Conservation (phyloP, 2,888 invertebrate species). For the Mythimna pallens region DNA sequence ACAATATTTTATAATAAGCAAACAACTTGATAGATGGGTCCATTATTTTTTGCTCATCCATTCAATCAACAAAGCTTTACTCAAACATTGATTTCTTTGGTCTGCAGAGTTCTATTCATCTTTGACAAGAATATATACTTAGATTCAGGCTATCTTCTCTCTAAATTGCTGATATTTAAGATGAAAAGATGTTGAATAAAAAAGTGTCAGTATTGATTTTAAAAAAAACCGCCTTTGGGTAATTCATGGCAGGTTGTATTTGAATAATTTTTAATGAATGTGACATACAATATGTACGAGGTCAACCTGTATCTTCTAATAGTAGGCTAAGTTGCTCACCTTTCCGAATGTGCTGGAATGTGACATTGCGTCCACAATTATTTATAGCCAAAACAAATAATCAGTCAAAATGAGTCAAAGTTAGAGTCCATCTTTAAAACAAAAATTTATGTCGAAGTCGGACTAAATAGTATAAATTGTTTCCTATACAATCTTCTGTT, state of each 20-base stretch:
- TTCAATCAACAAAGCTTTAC: slow-evolving; percentile 35
- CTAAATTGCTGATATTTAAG: slow-evolving; percentile 5
- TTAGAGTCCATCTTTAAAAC: background rate
- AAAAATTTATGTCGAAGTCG: slow-evolving; percentile 41
- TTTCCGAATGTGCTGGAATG: slow-evolving; percentile 44
- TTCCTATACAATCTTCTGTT: slow-evolving; percentile 1
- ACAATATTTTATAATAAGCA: slow-evolving; percentile 20
- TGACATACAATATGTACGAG: slow-evolving; percentile 61
- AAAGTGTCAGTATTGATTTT: slow-evolving; percentile 1
- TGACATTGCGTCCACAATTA: slow-evolving; percentile 11
- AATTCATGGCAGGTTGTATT: slow-evolving; percentile 25
- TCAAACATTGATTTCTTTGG: slow-evolving; percentile 30
- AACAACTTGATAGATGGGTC: slow-evolving; percentile 27
- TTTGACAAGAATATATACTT: slow-evolving; percentile 7
- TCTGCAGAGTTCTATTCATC: slow-evolving; percentile 21
- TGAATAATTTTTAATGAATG: slow-evolving; percentile 55
- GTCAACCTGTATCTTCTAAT: slow-evolving; percentile 71
- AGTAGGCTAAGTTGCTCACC: slow-evolving; percentile 39
- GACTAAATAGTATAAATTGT: slow-evolving; percentile 9
- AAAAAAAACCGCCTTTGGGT: slow-evolving; percentile 11
- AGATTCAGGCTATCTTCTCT: slow-evolving; percentile 7
- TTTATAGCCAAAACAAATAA: slow-evolving; percentile 39
- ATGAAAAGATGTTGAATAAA: slow-evolving; percentile 17
- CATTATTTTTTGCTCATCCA: slow-evolving; percentile 29
- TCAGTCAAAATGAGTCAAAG: slow-evolving; percentile 21